Base-by-base conservation (phyloP, 1,140 invertebrate species). In the Heterodera schachtii region DNA sequence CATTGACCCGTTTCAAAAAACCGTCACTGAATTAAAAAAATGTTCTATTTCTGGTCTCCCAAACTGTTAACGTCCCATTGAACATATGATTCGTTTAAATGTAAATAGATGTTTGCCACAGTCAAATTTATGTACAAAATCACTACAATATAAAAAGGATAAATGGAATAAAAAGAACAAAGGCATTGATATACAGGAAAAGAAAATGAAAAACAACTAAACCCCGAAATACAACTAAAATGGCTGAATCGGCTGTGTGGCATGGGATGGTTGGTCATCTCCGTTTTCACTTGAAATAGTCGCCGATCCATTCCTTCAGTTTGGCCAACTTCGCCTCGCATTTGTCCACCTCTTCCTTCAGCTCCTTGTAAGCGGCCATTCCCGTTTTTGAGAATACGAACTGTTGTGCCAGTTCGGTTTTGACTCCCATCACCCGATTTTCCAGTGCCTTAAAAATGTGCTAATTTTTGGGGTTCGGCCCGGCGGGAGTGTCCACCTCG, bases 251-350 rank as follows among this genome's bases (percentile, higher is more conserved):
- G 47, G 16, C 47, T 19, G 31, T 31, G 71, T 73, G 16, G 43
- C n/a, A 7, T 73, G 71, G 13, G 19, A 19, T 49, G 47, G n/a
- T 73, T 21, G 16, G 71, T 21, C 43, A 73, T n/a, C 21, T 76
- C 67, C 9, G 6, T 52, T 52, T 19, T 64, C 57, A 64, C 16
- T 7, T 71, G 69, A 16, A 71, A 19, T 43, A 71, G 31, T 78
- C 13, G 6, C 77, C 77, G n/a, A 78, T 78, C 66, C 66, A 70
- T 41, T 78, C 64, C n/a, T 66, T 78, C 31, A 78, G 70, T 2
- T 43, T 64, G 49, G 57, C 64, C 31, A 78, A 43, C 31, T 78
- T 78, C 70, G n/a, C 19, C 44, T 71, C 69, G n/a, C 69, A 71
- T 71, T 46, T 71, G 21, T 11, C 44, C 31, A 71, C 3, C 21